Percentiles rank a stretch among this genome's conserved stretches.
phyloP scores from a whole-genome alignment of 1,140 invertebrate genomes.

The Trachelipus rathkii region DNA sequence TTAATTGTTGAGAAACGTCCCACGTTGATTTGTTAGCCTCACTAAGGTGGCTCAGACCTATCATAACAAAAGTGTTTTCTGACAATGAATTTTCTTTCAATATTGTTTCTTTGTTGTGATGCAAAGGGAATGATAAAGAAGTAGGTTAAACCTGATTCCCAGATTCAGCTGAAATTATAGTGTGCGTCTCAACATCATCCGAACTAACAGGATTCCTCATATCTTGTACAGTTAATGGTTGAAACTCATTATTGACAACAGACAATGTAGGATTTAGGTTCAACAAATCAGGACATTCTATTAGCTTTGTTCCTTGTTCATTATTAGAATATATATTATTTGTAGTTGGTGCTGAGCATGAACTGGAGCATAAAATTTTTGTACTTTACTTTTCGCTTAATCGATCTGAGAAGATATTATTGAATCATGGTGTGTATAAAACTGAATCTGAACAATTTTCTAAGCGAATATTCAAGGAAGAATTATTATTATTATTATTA shows the following conservation, averaged over 20 bases:
- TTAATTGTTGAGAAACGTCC: background rate
- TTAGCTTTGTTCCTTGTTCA: background rate
- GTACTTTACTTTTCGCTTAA: too few species aligned
- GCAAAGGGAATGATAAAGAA: background rate
- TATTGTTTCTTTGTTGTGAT: background rate
- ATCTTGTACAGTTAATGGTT: background rate
- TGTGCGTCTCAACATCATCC: background rate
- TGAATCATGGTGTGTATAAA: too few species aligned
- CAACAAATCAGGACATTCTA: background rate
- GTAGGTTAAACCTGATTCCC: background rate
- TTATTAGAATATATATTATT: background rate
- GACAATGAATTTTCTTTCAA: background rate
- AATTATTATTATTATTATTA: conserved; percentile 46
- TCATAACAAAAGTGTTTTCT: background rate
- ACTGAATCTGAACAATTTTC: too few species aligned
- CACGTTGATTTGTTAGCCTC: background rate
- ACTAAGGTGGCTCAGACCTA: background rate
- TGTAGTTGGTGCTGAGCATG: background rate
- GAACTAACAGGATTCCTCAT: background rate
- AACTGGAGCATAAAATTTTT: too few species aligned
- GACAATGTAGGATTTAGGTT: background rate
- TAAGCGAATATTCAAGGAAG: too few species aligned
- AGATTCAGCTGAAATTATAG: background rate
- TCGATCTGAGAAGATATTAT: too few species aligned
- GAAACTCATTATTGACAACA: background rate